Percentiles rank a stretch among this genome's conserved stretches.
phyloP scores from a whole-genome alignment of 2,888 invertebrate species.

The Aphodius granarius region DNA sequence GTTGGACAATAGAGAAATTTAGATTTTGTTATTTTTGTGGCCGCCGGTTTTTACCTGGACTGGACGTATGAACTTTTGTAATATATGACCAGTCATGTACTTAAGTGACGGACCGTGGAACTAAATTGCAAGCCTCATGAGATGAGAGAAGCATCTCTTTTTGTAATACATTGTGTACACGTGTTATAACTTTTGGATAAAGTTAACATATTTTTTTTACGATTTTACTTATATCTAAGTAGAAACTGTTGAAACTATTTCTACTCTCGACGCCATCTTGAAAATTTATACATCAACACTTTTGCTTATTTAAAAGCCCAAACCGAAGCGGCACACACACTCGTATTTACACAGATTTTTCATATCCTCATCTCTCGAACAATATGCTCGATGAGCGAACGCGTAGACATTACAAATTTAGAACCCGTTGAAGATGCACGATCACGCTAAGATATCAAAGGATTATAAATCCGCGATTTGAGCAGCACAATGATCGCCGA shows the following conservation, averaged over 20 bases:
- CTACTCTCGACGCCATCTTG: background rate
- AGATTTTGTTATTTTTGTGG: constrained; percentile 9
- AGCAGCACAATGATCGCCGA: background rate
- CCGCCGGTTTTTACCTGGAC: background rate
- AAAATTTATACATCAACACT: background rate
- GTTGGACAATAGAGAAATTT: constrained; percentile 13
- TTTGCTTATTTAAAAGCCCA: background rate
- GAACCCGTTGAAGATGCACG: background rate
- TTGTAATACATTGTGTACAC: too few species aligned
- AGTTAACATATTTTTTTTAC: too few species aligned
- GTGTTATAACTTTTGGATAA: too few species aligned
- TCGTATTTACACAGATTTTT: background rate
- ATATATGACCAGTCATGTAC: background rate
- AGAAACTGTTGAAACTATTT: too few species aligned
- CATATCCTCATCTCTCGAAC: background rate
- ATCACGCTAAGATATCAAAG: background rate
- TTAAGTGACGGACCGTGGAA: background rate
- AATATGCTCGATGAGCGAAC: background rate
- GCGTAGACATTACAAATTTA: background rate
- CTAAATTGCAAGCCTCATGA: background rate
- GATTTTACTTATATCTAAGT: too few species aligned
- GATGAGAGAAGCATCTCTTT: background rate
- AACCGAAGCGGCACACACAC: background rate
- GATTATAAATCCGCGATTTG: background rate
- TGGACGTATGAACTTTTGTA: background rate